Conservation (phyloP, 1,140 invertebrate species). For the Cyclina sinensis region DNA sequence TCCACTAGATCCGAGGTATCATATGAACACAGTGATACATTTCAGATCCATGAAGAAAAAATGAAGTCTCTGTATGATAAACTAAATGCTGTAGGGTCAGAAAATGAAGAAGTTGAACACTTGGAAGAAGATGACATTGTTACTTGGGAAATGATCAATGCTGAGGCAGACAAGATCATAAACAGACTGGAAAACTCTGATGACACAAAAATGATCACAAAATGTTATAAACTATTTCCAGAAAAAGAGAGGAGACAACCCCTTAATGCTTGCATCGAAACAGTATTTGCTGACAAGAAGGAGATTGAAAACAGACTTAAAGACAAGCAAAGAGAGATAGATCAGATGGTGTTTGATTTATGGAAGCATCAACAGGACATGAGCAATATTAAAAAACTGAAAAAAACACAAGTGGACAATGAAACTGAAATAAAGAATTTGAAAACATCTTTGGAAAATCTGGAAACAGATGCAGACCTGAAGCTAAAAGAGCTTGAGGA, state of each 20-base stretch:
- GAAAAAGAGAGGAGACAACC: slow-evolving; percentile 49
- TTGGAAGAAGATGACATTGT: not conserved
- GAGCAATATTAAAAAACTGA: slow-evolving; percentile 50
- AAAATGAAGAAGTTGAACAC: slow-evolving; percentile 28
- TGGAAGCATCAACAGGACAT: slow-evolving; percentile 61
- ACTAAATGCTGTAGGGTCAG: not conserved
- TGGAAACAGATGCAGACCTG: not conserved
- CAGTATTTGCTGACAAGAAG: slow-evolving; percentile 37
- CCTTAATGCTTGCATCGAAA: slow-evolving; percentile 43
- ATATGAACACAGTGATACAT: slow-evolving; percentile 26
- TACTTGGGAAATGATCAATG: slow-evolving; percentile 37
- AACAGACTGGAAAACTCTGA: slow-evolving; percentile 30
- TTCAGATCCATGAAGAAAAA: not conserved
- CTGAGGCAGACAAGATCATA: slow-evolving; percentile 25
- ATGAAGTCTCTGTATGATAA: slow-evolving; percentile 40
- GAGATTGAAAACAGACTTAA: slow-evolving; percentile 33
- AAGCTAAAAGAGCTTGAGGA: not conserved
- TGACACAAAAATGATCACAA: slow-evolving; percentile 44
- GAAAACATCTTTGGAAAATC: slow-evolving; percentile 40
- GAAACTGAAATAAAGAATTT: slow-evolving; percentile 15
- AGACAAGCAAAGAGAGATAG: slow-evolving; percentile 33
- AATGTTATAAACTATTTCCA: slow-evolving; percentile 28
- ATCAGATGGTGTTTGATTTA: slow-evolving; percentile 62
- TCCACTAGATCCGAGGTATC: slow-evolving; percentile 1
- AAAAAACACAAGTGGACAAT: not conserved